These are phyloP conservation scores for Macaria notata DNA, from an alignment of 2,888 invertebrate genomes.

Conservation along the genomic window DNA sequence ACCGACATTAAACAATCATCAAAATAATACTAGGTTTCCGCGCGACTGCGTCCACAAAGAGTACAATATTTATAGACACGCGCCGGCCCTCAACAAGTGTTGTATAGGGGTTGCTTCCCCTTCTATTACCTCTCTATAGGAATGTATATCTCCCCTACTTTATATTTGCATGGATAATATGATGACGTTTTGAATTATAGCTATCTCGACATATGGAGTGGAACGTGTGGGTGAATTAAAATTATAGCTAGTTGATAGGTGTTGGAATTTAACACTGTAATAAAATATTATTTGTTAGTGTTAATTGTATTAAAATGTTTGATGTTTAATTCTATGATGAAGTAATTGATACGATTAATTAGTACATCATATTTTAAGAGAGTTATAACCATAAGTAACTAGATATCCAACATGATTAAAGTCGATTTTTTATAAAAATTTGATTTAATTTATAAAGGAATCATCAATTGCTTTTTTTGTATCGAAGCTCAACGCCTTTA, in stretches of 20 bases:
- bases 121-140: slow-evolving; percentile 33
- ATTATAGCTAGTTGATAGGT: background rate
- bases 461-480: too few relatives aligned
- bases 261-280: background rate
- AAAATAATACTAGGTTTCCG: slow-evolving; percentile 12
- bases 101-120: slow-evolving; percentile 44
- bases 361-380: too few relatives aligned
- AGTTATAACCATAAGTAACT: too few relatives aligned
- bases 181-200: slow-evolving; percentile 62
- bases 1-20: slow-evolving; percentile 2
- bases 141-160: slow-evolving; percentile 47
- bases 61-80: slow-evolving; percentile 38
- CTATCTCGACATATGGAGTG: slow-evolving; percentile 58
- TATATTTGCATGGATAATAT: slow-evolving; percentile 75
- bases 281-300: too few relatives aligned
- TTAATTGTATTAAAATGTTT: too few relatives aligned
- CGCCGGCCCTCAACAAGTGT: slow-evolving; percentile 39
- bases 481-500: too few relatives aligned
- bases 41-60: slow-evolving; percentile 15
- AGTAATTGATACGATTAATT: too few relatives aligned
- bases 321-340: too few relatives aligned
- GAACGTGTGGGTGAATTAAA: slow-evolving; percentile 8
- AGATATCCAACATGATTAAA: too few relatives aligned
- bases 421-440: too few relatives aligned
- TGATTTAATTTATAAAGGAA: too few relatives aligned